phyloP scores from a whole-genome alignment of 1,140 invertebrate species.

The Ganaspis sp. region DNA sequence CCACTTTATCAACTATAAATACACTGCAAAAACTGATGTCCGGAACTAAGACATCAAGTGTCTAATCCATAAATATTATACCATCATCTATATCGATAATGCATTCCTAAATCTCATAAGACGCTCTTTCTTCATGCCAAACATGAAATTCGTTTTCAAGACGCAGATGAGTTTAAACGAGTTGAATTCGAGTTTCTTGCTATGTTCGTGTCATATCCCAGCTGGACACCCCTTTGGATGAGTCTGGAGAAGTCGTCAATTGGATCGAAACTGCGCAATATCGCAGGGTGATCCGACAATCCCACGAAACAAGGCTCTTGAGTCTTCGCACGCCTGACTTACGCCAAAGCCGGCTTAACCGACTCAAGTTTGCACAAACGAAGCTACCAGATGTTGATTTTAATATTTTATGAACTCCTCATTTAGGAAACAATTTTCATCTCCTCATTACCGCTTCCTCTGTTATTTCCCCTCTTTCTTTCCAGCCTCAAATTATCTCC shows the following conservation, averaged over 20 bases:
- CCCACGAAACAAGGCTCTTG: constrained; percentile 74
- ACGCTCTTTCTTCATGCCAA: background rate
- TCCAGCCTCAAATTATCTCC: too few species aligned
- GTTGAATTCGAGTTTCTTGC: background rate
- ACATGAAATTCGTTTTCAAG: background rate
- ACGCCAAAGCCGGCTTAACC: constrained; percentile 73
- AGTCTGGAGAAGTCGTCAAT: constrained; percentile 58
- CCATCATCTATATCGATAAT: too few species aligned
- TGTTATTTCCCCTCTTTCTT: too few species aligned
- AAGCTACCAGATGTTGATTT: constrained; percentile 73
- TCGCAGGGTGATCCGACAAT: constrained; percentile 66
- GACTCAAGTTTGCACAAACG: constrained; percentile 69
- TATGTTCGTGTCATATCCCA: background rate
- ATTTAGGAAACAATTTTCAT: background rate
- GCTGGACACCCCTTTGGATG: constrained; percentile 24
- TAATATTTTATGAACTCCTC: constrained; percentile 69
- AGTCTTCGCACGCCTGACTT: constrained; percentile 74
- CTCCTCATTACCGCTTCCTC: background rate
- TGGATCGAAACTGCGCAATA: constrained; percentile 60
- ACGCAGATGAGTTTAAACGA: background rate
- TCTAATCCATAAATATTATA: too few species aligned
- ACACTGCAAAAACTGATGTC: too few species aligned
- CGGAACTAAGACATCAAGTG: too few species aligned
- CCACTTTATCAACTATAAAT: too few species aligned
- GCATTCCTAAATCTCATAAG: too few species aligned